Conservation (phyloP, 2,113 vertebrate genomes). For the Pogona vitticeps region DNA sequence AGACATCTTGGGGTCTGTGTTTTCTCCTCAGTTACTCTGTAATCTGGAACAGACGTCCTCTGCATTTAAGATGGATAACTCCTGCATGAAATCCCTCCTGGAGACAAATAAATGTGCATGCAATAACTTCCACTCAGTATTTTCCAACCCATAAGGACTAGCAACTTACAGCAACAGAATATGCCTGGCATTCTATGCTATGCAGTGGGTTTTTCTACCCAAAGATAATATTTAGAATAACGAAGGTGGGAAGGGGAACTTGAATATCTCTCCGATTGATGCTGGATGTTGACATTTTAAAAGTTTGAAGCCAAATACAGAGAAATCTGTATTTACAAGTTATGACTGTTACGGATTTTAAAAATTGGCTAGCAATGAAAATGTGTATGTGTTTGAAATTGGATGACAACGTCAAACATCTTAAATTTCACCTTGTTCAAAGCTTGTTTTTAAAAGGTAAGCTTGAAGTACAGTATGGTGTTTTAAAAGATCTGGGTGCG, state of each 20-base stretch:
- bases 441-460: too few relatives aligned
- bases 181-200: neutral
- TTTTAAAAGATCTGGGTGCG: too few relatives aligned
- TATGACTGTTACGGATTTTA: neutral
- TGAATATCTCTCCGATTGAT: neutral
- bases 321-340: neutral
- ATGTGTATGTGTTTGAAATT: neutral
- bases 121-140: neutral
- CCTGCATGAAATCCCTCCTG: neutral
- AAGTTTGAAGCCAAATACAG: neutral
- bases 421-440: too few relatives aligned
- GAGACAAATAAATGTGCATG: neutral
- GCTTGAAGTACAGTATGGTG: too few relatives aligned
- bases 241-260: too few relatives aligned
- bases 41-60: neutral
- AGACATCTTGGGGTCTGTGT: too few relatives aligned
- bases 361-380: neutral
- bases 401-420: too few relatives aligned
- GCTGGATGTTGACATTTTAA: neutral
- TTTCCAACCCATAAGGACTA: neutral
- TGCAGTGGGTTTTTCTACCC: neutral
- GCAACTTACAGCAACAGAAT: too few relatives aligned
- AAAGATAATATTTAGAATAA: neutral
- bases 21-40: too few relatives aligned
- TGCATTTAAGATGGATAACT: too few relatives aligned